Evolutionary conservation across 2,113 vertebrate genomes (phyloP).

Genomic region (Tupaia chinensis): DNA sequence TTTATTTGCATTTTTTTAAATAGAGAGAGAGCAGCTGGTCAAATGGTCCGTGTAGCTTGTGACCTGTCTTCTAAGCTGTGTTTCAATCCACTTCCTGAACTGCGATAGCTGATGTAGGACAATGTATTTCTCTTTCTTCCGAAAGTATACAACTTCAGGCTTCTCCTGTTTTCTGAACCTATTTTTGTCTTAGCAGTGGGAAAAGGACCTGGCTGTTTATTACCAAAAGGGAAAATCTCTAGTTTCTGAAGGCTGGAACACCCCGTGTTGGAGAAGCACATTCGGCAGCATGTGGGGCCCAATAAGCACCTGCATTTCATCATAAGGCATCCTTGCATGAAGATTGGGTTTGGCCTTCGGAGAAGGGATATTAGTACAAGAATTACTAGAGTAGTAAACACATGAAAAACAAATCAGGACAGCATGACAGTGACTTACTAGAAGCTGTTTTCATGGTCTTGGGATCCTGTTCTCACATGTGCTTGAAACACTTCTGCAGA

Average conservation of each 20-base stretch:
- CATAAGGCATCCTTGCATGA: accelerated
- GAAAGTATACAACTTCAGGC: neutral
- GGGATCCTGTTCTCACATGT: accelerated
- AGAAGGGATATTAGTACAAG: accelerated
- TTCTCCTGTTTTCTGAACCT: slow-evolving; percentile 36
- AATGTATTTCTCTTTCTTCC: neutral
- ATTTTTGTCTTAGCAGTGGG: slow-evolving; percentile 51
- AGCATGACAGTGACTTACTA: accelerated
- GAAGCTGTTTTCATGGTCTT: accelerated
- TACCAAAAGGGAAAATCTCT: slow-evolving; percentile 53
- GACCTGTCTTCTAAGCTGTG: neutral
- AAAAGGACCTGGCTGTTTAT: slow-evolving; percentile 5
- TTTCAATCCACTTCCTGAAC: neutral
- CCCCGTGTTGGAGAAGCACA: neutral
- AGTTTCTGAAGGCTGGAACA: neutral
- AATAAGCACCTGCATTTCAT: neutral
- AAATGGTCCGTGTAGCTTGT: neutral
- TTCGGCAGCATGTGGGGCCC: accelerated
- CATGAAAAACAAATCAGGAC: neutral
- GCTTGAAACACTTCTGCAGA: accelerated
- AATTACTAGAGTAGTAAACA: accelerated
- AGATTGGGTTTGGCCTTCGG: accelerated
- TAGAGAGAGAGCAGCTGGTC: neutral
- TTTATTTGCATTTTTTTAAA: neutral
- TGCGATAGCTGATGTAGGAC: neutral